phyloP scores from a whole-genome alignment of 64 coral and sea anemone species.

The Hydrozoanthus tunicans region DNA sequence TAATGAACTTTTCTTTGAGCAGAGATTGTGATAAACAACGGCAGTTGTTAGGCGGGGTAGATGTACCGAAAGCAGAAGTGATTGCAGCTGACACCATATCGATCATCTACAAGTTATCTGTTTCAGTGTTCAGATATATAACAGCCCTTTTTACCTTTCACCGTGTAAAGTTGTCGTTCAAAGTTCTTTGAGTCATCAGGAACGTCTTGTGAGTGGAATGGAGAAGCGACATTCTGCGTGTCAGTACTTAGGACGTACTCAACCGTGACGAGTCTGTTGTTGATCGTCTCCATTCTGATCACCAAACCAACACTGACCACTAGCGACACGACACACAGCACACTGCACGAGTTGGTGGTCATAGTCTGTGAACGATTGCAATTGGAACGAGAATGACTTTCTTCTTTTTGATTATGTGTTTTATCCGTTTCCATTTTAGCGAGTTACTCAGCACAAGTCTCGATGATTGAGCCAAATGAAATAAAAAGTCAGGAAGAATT shows the following conservation, averaged over 20 bases:
- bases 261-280: conserved; percentile 11
- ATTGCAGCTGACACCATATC: too few relatives aligned
- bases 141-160: too few relatives aligned
- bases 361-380: not conserved
- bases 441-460: not conserved
- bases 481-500: not conserved
- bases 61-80: too few relatives aligned
- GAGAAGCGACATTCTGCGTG: not conserved
- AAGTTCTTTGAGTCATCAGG: too few relatives aligned
- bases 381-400: not conserved
- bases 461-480: not conserved
- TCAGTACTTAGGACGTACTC: not conserved
- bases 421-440: not conserved
- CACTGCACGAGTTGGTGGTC: not conserved
- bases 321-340: conserved; percentile 6
- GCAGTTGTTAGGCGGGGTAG: too few relatives aligned
- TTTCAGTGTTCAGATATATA: too few relatives aligned
- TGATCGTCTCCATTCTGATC: conserved; percentile 17
- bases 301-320: not conserved
- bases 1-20: too few relatives aligned
- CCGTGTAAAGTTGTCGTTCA: too few relatives aligned
- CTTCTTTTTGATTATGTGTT: not conserved
- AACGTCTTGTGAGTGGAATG: too few relatives aligned
- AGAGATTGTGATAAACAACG: too few relatives aligned
- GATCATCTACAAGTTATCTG: too few relatives aligned